Conservation (phyloP, 2,113 vertebrate genomes). For the Scomber colias region DNA sequence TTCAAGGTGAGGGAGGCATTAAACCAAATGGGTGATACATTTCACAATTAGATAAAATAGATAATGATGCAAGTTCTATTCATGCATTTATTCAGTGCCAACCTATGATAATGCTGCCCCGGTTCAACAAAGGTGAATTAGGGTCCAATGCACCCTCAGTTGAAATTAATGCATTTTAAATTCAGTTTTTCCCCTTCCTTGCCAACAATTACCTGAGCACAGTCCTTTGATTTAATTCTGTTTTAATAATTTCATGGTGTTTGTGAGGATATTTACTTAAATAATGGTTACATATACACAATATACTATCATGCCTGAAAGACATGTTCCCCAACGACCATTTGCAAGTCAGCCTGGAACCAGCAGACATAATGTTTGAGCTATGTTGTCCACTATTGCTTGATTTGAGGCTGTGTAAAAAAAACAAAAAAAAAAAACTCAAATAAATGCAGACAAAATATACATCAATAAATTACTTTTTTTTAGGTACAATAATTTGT, state of each 20-base stretch:
- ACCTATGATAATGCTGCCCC: constrained; percentile 26
- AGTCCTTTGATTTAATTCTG: constrained; percentile 19
- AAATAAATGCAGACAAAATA: too few relatives aligned
- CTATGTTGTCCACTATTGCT: too few relatives aligned
- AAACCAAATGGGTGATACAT: constrained; percentile 35
- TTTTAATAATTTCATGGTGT: constrained; percentile 34
- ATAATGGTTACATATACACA: constrained; percentile 13
- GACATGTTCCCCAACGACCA: neutral
- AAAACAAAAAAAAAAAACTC: too few relatives aligned
- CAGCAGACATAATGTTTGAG: neutral
- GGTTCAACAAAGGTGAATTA: constrained; percentile 15
- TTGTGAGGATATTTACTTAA: constrained; percentile 12
- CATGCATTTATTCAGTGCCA: constrained; percentile 21
- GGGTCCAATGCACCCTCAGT: constrained; percentile 4
- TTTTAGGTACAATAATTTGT: too few relatives aligned
- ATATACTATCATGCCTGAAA: neutral
- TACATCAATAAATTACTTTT: too few relatives aligned
- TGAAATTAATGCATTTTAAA: constrained; percentile 32
- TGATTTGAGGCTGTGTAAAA: too few relatives aligned
- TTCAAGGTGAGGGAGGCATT: constrained; percentile 55
- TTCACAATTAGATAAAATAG: constrained; percentile 47
- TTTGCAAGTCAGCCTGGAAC: neutral
- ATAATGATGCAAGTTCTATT: constrained; percentile 10
- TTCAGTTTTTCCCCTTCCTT: neutral
- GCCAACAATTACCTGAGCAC: constrained; percentile 4